Base-by-base conservation (phyloP, 1,140 invertebrate species). In the Helicoverpa armigera region DNA sequence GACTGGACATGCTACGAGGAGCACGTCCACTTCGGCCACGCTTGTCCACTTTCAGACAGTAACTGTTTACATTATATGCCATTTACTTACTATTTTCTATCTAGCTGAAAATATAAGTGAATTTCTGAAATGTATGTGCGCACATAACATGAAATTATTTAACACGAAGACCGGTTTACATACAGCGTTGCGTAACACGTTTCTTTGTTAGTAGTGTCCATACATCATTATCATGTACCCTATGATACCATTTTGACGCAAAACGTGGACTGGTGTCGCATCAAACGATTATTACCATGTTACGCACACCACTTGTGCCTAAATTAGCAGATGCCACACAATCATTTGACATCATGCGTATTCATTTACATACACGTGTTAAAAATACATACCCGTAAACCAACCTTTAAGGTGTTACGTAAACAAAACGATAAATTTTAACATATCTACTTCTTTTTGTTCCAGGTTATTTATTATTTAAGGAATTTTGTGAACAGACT, bases 401-500 rank as follows among this genome's bases (percentile, higher is more conserved):
- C 50, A 54, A 70, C 50, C 67, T 70, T 70, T 53, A 18, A 48
- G 50, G 67, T 53, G 18, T 70, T 51, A 70, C 18, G 23, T 70
- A 70, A 70, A 70, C 23, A 70, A 14, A 43, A 53, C 16, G n/a
- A 53, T 48, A 54, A 13, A 12, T 29, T 53, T 18, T 61, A 75
- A 75, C n/a, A 13, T 14, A n/a, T n/a, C n/a, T n/a, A 14, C 81
- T 87, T 85, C 90, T 85, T 95, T 18, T 95, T 95, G 90, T 97
- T 97, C 86, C 96, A 98, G 98, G 99, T 92, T 99, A 99, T 96
- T 97, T 99, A 93, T 96, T 99, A 95, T 99, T 99, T 96, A 99
- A 99, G 96, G 99, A 99, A 95, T 99, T 98, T 96, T 99, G 99
- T 96, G 99, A 99, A 96, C 99, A 98, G 95, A 97, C 98, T 83